Evolutionary conservation across 2,113 vertebrate genomes (phyloP).

Genomic region (Rhabdomys dilectus): DNA sequence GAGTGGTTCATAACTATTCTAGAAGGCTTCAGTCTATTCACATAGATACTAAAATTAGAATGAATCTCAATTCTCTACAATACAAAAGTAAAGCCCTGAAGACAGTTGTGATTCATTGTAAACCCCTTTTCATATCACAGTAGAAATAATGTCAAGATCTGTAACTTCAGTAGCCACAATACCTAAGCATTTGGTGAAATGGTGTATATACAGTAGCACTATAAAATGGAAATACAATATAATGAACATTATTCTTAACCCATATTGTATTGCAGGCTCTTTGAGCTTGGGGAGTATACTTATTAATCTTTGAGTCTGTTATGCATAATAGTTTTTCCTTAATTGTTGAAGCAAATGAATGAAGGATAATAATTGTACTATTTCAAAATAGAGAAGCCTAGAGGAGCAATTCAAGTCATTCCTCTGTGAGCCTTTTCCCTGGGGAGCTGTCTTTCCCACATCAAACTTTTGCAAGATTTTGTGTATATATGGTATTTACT

Average conservation of each 20-base stretch:
- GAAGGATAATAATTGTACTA: constrained; percentile 6
- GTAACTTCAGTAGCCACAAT: neutral
- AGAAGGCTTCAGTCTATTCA: neutral
- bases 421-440: neutral
- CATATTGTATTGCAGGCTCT: neutral
- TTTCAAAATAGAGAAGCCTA: neutral
- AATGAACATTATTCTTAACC: neutral
- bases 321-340: neutral
- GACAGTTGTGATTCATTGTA: neutral
- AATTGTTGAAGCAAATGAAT: constrained; percentile 29
- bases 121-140: neutral
- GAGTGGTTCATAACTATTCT: neutral
- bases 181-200: neutral
- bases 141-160: constrained; percentile 38
- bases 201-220: neutral
- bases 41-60: constrained; percentile 22
- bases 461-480: constrained; percentile 9
- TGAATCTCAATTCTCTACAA: constrained; percentile 31
- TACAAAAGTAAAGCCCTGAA: constrained; percentile 39
- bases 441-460: neutral
- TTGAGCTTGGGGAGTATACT: neutral
- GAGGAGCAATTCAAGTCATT: neutral
- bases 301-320: neutral
- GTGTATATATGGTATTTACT: neutral
- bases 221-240: neutral